phyloP scores from a whole-genome alignment of 2,113 vertebrate species.

The Hyla sarda region DNA sequence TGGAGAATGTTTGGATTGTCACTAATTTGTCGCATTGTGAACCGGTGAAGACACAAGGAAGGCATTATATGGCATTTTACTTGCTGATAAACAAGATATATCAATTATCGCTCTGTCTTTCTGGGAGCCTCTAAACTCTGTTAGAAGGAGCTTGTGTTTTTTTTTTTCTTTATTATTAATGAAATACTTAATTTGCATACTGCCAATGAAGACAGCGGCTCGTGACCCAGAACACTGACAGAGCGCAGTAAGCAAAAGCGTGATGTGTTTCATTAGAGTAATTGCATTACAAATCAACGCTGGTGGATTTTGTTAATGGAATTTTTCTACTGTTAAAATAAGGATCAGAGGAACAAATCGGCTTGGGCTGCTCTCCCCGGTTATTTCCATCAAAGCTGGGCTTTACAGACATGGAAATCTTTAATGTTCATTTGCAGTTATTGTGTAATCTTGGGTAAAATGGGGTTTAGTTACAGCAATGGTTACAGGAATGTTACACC shows the following conservation, averaged over 20 bases:
- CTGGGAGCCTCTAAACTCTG: neutral
- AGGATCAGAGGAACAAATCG: neutral
- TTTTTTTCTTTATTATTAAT: constrained; percentile 23
- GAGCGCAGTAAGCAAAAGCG: constrained; percentile 45
- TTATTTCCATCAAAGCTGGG: neutral
- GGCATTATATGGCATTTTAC: neutral
- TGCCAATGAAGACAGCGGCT: constrained; percentile 56
- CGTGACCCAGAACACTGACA: constrained; percentile 44
- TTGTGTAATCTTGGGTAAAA: neutral
- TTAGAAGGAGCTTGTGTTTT: neutral
- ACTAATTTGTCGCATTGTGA: neutral
- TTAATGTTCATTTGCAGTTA: neutral
- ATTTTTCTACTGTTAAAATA: constrained; percentile 37
- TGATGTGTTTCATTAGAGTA: constrained; percentile 58
- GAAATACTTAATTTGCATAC: constrained; percentile 44
- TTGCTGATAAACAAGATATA: neutral
- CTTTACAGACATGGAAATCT: neutral
- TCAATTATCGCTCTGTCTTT: neutral
- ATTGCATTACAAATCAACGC: constrained; percentile 46
- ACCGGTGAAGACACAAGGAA: neutral
- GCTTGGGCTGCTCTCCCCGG: neutral
- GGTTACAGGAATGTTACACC: neutral
- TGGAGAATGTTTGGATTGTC: neutral
- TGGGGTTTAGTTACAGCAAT: neutral
- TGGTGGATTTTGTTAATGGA: constrained; percentile 58